Percentiles rank a stretch among this genome's conserved stretches.
phyloP scores from a whole-genome alignment of 2,113 vertebrate species.

The Accipiter virgatus region DNA sequence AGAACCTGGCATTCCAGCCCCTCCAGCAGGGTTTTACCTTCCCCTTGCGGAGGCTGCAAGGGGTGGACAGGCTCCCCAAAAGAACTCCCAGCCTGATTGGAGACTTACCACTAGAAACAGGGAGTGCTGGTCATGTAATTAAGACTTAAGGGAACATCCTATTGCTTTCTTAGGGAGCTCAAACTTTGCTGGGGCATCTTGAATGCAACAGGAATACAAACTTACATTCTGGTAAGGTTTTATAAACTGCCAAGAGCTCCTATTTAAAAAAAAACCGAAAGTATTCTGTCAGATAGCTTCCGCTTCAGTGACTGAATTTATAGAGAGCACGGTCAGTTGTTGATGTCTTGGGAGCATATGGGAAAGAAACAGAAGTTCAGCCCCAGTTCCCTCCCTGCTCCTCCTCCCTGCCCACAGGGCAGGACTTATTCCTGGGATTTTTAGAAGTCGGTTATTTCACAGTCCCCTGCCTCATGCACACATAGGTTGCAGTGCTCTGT shows the following conservation, averaged over 20 bases:
- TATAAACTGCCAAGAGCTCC: not conserved
- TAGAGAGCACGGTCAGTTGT: not conserved
- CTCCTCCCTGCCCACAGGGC: not conserved
- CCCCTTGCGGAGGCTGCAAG: not conserved
- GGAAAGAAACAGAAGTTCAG: not conserved
- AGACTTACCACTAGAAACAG: not conserved
- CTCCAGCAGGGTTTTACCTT: not conserved
- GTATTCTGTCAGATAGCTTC: not conserved
- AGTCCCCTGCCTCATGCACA: not conserved
- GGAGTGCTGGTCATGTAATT: slow-evolving; percentile 52
- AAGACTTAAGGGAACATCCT: slow-evolving; percentile 52
- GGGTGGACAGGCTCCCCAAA: not conserved
- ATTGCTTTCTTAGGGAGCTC: not conserved
- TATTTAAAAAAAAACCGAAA: not conserved
- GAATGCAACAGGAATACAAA: not conserved
- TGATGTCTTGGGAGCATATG: not conserved
- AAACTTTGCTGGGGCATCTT: not conserved
- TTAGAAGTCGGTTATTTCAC: not conserved
- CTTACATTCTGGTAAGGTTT: not conserved
- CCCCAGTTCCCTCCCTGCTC: rapidly evolving
- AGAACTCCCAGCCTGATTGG: not conserved
- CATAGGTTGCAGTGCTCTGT: not conserved
- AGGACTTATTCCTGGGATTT: not conserved
- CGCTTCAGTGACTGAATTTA: not conserved
- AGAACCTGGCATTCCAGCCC: not conserved